Evolutionary conservation across 2,113 vertebrate genomes (phyloP), one percentile per base, ranked within the genome.

Genomic region (Rhegmatorhina hoffmannsi): DNA sequence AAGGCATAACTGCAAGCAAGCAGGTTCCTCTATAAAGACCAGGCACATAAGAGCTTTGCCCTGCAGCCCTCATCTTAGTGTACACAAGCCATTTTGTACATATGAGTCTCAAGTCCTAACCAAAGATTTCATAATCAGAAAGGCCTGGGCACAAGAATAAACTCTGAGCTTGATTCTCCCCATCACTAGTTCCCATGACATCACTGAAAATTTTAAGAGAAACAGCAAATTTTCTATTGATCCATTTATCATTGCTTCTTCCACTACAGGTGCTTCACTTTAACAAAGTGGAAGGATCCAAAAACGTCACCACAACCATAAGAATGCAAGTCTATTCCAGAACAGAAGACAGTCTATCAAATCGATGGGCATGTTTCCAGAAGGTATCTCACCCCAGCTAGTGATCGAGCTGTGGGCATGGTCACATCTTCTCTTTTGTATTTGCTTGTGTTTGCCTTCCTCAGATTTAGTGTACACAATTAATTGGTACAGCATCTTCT

Each of bases 211-310:
- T 29, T 80, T 50, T 86, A 33, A 74, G 24, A 23, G 34, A 66
- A 85, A 63, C 7, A n/a, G 19, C 9, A 46, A 11, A 28, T 66
- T 74, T 85, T 81, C 34, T 68, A 4, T 20, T 1, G 0, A 58
- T 46, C 31, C 2, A 44, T 60, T 86, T 75, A 56, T 75, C 75
- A 52, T 15, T 92, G 44, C 25, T 85, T 89, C 92, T 92, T 33
- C 33, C 31, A 43, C 17, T 66, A 20, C 15, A 97, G 96, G 93
- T 92, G 34, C 88, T 97, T 77, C 94, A 96, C 49, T 96, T 97
- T 16, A 90, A 94, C 33, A 74, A 81, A 93, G 90, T 21, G 64
- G 92, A 93, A 87, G 92, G 31, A 92, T 12, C 36, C 53, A 93
- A 40, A 78, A 95, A 92, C 1, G 28, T 84, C 72, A 95, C 85